Conservation (phyloP, 2,113 vertebrate species). For the Bambusicola thoracicus region DNA sequence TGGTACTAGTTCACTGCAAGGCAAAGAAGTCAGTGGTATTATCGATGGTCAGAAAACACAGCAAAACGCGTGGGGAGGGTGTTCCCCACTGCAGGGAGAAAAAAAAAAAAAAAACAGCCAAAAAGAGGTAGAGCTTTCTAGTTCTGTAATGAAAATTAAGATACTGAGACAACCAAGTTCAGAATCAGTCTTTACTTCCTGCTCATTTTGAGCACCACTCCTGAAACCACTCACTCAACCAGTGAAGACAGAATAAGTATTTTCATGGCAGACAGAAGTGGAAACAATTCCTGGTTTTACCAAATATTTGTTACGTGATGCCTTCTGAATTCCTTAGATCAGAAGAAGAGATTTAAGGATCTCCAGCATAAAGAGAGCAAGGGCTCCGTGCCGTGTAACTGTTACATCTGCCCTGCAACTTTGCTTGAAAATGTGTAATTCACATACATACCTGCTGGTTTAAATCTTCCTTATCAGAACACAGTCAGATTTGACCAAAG, state of each 20-base stretch:
- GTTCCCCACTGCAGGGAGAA: not conserved
- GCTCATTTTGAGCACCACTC: not conserved
- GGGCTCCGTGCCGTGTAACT: not conserved
- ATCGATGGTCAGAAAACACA: slow-evolving; percentile 20
- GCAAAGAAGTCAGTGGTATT: slow-evolving; percentile 31
- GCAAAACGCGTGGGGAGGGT: not conserved
- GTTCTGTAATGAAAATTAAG: not conserved
- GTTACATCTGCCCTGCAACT: not conserved
- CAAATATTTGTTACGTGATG: not conserved
- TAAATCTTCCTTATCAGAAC: slow-evolving; percentile 36
- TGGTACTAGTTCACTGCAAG: slow-evolving; percentile 59
- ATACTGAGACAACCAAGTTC: not conserved
- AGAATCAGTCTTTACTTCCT: not conserved
- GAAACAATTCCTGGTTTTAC: not conserved
- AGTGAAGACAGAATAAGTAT: not conserved
- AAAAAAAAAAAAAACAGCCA: not conserved
- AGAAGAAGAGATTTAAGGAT: not conserved
- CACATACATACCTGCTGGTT: not conserved
- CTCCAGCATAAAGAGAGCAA: not conserved
- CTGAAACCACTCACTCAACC: not conserved
- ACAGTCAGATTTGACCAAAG: not conserved
- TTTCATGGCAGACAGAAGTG: not conserved
- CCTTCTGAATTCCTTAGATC: not conserved
- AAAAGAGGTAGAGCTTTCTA: not conserved
- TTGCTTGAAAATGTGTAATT: not conserved